Evolutionary conservation across 2,797 vertebrate species (phyloP), one percentile per base, ranked within the genome.

Genomic region (Mus spretus): DNA sequence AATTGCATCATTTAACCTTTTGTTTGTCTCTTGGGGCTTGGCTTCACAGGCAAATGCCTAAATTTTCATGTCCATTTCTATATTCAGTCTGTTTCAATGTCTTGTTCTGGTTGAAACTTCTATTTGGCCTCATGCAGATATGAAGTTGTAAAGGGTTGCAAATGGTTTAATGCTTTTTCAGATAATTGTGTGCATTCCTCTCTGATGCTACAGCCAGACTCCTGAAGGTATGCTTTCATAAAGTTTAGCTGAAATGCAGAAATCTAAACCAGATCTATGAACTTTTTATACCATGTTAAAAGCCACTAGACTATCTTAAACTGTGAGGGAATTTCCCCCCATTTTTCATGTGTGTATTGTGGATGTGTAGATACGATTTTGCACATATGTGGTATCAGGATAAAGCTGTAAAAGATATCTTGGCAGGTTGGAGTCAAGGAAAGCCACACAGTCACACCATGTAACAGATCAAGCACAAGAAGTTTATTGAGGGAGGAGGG

Each of bases 1-100:
- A 85, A 6, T 67, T 26, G 53, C 59, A 85, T 72, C 63, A 87
- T 77, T 93, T 94, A 79, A 89, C 53, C 85, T 89, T 97, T 70
- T 90, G 75, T 6, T 72, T 14, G 26, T 47, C 26, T 94, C n/a
- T 95, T 92, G 88, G 75, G 53, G 40, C 44, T 40, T 91, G 20
- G 37, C 10, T 94, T 92, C 50, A 87, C 63, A 88, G 10, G 50
- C 90, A 92, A 53, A 63, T 28, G 47, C 19, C 3, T 28, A 57
- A 88, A 65, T 67, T 81, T 70, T 81, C 34, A 83, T 11, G 12
- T n/a, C 67, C 89, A 53, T 34, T 83, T 92, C 55, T 82, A 15
- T 28, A 89, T 72, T 88, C 59, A 88, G 3, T 90, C 44, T 78
- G 24, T 94, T 96, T 89, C 47, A 82, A 19, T 87, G 94, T 59